Evolutionary conservation across 2,888 invertebrate species (phyloP).

Genomic region (Eutolmus rufibarbis): DNA sequence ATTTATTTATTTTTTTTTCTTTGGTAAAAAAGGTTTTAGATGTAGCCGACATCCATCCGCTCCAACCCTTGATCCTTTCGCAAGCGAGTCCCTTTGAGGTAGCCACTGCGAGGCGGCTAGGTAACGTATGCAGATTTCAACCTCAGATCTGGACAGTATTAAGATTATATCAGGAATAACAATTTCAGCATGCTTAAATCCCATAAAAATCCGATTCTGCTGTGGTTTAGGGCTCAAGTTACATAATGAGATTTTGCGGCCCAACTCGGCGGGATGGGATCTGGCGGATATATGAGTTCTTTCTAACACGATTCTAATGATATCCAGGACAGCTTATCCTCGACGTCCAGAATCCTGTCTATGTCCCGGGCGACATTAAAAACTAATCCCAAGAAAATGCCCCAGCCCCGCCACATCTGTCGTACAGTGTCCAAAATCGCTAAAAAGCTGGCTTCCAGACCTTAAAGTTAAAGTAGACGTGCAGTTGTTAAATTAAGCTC

Average conservation of each 20-base stretch:
- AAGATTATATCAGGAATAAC: constrained; percentile 47
- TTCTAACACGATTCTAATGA: background rate
- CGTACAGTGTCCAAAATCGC: background rate
- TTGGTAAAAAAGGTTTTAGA: background rate
- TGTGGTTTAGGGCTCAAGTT: constrained; percentile 25
- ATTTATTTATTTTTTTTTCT: too few species aligned
- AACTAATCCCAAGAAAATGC: background rate
- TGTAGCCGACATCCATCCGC: background rate
- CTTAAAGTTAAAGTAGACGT: too few species aligned
- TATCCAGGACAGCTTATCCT: background rate
- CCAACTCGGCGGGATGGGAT: background rate
- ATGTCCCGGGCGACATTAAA: background rate
- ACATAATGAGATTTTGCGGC: constrained; percentile 3
- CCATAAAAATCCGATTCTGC: constrained; percentile 45
- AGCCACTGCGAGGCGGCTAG: background rate
- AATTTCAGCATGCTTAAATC: constrained; percentile 45
- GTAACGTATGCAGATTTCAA: constrained; percentile 32
- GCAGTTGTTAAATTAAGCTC: too few species aligned
- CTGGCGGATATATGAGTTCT: background rate
- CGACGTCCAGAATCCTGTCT: background rate
- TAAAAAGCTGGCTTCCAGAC: background rate
- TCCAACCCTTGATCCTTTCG: background rate
- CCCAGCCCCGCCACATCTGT: background rate
- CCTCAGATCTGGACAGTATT: constrained; percentile 36
- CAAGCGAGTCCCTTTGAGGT: background rate